Conservation (phyloP, 2,113 vertebrate species). For the Carassius auratus region DNA sequence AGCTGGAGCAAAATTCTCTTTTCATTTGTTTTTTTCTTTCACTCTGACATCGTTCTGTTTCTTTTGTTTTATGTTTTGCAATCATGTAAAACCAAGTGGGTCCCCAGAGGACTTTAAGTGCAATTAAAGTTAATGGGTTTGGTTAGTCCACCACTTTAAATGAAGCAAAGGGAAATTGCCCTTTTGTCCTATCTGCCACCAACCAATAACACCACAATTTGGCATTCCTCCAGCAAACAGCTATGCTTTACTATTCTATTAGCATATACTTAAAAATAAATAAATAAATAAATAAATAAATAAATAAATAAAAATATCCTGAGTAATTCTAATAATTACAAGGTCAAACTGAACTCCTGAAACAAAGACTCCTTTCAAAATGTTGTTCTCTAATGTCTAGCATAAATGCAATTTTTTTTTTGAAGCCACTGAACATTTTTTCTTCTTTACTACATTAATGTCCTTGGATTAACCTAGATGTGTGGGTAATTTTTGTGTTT, state of each 20-base stretch:
- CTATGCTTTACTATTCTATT: neutral
- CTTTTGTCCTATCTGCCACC: neutral
- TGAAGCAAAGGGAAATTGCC: neutral
- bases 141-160: neutral
- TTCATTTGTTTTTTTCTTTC: neutral
- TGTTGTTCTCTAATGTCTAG: too few relatives aligned
- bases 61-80: neutral
- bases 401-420: too few relatives aligned
- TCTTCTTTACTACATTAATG: neutral
- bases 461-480: neutral
- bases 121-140: slow-evolving; percentile 21
- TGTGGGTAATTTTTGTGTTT: neutral
- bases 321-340: neutral
- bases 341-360: neutral
- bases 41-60: neutral
- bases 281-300: too few relatives aligned
- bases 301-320: neutral
- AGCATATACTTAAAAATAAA: neutral
- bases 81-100: neutral
- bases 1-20: neutral
- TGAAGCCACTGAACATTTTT: neutral
- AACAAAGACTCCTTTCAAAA: neutral
- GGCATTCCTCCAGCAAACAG: neutral
- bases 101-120: neutral
- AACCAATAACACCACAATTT: neutral